phyloP scores from a whole-genome alignment of 1,140 invertebrate genomes.

The Drosophila nigromelanica region DNA sequence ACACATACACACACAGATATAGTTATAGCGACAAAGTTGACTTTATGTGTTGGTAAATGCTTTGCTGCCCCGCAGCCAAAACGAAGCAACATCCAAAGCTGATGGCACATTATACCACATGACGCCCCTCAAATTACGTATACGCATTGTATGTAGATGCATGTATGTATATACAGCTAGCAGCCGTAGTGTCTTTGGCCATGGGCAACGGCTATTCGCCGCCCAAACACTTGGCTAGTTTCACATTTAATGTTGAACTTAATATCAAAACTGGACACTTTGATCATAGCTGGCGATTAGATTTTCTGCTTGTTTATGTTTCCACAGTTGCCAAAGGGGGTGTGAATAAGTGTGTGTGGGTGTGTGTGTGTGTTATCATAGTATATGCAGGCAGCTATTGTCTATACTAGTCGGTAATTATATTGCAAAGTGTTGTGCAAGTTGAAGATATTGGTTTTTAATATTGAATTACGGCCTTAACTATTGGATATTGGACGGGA shows the following conservation, averaged over 20 bases:
- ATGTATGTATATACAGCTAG: conserved; percentile 19
- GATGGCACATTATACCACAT: conserved; percentile 76
- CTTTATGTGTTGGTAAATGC: conserved; percentile 71
- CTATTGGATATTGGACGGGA: conserved; percentile 43
- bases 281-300: conserved; percentile 72
- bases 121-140: conserved; percentile 78
- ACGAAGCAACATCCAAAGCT: conserved; percentile 49
- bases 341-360: background rate
- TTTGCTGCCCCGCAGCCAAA: conserved; percentile 46
- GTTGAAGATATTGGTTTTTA: conserved; percentile 77
- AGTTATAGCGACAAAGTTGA: conserved; percentile 52
- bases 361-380: conserved; percentile 28
- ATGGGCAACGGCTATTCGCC: conserved; percentile 23
- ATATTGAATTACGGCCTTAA: conserved; percentile 73
- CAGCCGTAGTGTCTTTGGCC: conserved; percentile 12
- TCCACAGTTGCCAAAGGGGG: background rate
- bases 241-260: conserved; percentile 51
- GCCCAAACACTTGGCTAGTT: conserved; percentile 59
- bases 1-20: conserved; percentile 20
- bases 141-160: conserved; percentile 22
- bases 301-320: conserved; percentile 54
- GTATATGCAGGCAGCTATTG: conserved; percentile 43
- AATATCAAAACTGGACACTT: conserved; percentile 72
- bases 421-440: conserved; percentile 48
- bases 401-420: background rate